Percentiles rank a stretch among this genome's conserved stretches.
Conservation (phyloP, 53 echinoderm and acorn worm genomes). For the Holothuria scabra region DNA sequence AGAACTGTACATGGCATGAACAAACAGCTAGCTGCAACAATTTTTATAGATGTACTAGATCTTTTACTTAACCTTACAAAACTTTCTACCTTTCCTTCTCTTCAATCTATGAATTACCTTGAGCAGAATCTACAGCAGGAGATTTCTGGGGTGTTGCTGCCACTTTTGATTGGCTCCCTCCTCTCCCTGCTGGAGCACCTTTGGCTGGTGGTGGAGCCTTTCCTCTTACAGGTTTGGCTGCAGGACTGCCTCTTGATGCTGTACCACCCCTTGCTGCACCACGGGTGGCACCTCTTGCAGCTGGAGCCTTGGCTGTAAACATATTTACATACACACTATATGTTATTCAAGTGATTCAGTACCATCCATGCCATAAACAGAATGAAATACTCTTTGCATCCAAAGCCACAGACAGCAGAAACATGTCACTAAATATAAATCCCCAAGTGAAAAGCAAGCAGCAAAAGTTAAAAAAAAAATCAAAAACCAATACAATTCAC, state of each 20-base stretch:
- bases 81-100: neutral
- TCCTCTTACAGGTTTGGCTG: constrained; percentile 46
- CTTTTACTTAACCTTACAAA: neutral
- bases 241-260: constrained; percentile 62
- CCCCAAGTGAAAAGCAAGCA: too few relatives aligned
- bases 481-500: too few relatives aligned
- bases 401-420: too few relatives aligned
- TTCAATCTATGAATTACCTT: constrained; percentile 18
- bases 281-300: constrained; percentile 49
- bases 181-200: constrained; percentile 59
- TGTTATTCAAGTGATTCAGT: too few relatives aligned
- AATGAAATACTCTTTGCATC: too few relatives aligned
- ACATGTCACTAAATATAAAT: too few relatives aligned
- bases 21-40: too few relatives aligned
- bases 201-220: constrained; percentile 63
- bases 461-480: too few relatives aligned
- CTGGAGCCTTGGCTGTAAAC: constrained; percentile 20
- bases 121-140: constrained; percentile 24
- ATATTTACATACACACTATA: neutral
- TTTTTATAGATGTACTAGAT: too few relatives aligned
- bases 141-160: constrained; percentile 53
- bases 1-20: too few relatives aligned
- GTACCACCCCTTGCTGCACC: constrained; percentile 59
- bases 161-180: constrained; percentile 59
- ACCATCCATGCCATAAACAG: too few relatives aligned